Percentiles rank a stretch among this genome's conserved stretches.
These are phyloP conservation scores for Myotis planiceps DNA, from an alignment of 2,797 vertebrate genomes.

Conservation along the genomic window DNA sequence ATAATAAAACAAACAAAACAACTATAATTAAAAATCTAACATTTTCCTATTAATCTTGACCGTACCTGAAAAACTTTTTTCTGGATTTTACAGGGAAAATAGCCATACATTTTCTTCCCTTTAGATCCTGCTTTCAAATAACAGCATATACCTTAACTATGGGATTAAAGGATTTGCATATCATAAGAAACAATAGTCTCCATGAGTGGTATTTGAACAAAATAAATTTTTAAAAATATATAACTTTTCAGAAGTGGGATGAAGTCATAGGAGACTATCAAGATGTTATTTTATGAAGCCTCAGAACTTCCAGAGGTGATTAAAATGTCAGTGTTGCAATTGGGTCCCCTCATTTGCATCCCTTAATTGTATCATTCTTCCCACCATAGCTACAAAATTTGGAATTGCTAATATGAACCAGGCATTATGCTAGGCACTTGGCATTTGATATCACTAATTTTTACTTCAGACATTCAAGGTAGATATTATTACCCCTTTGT, in stretches of 20 bases:
- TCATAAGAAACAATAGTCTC: not conserved
- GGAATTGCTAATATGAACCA: not conserved
- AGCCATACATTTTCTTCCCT: not conserved
- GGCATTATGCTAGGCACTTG: not conserved
- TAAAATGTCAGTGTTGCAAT: not conserved
- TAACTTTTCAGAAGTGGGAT: not conserved
- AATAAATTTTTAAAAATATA: not conserved
- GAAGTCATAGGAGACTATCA: not conserved
- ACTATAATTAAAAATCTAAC: not conserved
- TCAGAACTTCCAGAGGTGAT: not conserved
- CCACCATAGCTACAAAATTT: not conserved
- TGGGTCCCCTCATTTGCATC: not conserved
- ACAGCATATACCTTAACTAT: not conserved
- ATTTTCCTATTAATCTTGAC: not conserved
- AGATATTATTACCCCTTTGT: not conserved
- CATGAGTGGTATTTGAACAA: not conserved
- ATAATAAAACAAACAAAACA: conserved; percentile 35
- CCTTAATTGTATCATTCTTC: not conserved
- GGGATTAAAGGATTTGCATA: not conserved
- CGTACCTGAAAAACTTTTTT: conserved; percentile 21
- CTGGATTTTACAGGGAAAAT: not conserved
- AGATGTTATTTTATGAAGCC: not conserved
- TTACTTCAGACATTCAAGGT: not conserved
- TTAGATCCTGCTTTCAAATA: conserved; percentile 37
- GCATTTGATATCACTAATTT: not conserved